Percentiles rank a stretch among this genome's conserved stretches.
Conservation (phyloP, 2,888 invertebrate species). For the Agrotis ipsilon region DNA sequence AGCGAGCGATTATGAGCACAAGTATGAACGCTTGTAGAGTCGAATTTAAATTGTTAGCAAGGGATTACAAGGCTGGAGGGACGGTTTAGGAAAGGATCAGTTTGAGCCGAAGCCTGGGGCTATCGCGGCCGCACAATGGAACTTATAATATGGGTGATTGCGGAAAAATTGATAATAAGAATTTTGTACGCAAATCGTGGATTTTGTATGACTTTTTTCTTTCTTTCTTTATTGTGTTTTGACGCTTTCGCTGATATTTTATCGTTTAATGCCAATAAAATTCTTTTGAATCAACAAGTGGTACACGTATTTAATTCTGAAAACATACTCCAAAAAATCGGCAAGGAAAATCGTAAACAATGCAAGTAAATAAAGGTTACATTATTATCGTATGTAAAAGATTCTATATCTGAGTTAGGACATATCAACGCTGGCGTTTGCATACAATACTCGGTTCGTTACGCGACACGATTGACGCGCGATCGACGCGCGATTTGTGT, state of each 20-base stretch:
- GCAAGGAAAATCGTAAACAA: slow-evolving; percentile 21
- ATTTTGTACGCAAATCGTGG: slow-evolving; percentile 68
- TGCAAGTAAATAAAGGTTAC: slow-evolving; percentile 60
- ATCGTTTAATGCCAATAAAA: slow-evolving; percentile 21
- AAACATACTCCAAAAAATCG: slow-evolving; percentile 1
- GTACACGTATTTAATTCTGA: not conserved
- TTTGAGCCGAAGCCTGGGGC: slow-evolving; percentile 84
- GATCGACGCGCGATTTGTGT: slow-evolving; percentile 78
- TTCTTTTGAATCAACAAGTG: slow-evolving; percentile 50
- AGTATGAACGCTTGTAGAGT: slow-evolving; percentile 75
- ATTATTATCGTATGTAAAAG: slow-evolving; percentile 70
- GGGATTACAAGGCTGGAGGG: slow-evolving; percentile 75
- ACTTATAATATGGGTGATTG: slow-evolving; percentile 87
- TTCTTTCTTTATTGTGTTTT: slow-evolving; percentile 33
- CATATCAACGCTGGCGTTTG: slow-evolving; percentile 73
- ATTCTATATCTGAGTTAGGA: slow-evolving; percentile 66
- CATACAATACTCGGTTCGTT: slow-evolving; percentile 87
- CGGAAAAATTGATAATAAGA: slow-evolving; percentile 83
- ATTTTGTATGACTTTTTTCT: slow-evolving; percentile 57
- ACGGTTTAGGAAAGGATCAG: slow-evolving; percentile 86
- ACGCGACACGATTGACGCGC: slow-evolving; percentile 79
- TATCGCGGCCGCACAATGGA: slow-evolving; percentile 86
- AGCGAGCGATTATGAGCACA: slow-evolving; percentile 80
- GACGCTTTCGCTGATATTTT: slow-evolving; percentile 11
- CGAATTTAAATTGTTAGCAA: slow-evolving; percentile 73